phyloP scores from a whole-genome alignment of 1,140 invertebrate species.

The Drosophila pseudoananassae region DNA sequence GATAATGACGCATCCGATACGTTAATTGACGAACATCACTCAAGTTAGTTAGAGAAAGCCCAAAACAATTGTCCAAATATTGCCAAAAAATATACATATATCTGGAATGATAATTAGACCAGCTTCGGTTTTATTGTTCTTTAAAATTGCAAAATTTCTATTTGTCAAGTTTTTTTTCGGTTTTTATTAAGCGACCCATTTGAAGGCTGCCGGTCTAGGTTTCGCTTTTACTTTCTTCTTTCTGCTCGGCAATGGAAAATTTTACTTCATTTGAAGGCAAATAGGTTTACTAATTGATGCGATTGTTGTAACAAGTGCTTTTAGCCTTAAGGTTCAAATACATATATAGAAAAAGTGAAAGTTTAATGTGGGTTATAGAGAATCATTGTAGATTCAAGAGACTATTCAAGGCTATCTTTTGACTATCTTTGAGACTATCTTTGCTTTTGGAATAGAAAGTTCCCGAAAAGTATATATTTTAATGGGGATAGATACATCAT shows the following conservation, averaged over 20 bases:
- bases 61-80: conserved; percentile 64
- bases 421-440: no score
- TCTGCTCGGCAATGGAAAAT: background rate
- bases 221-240: background rate
- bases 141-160: background rate
- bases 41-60: background rate
- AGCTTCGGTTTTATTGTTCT: conserved; percentile 6
- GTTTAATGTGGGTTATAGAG: no score
- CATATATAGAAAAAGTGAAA: no score
- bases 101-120: conserved; percentile 29
- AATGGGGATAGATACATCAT: no score
- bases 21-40: conserved; percentile 14
- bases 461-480: no score
- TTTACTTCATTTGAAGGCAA: background rate
- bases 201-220: conserved; percentile 13
- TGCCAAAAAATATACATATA: conserved; percentile 25
- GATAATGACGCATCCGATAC: conserved; percentile 8
- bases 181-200: background rate
- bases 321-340: background rate
- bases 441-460: no score
- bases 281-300: background rate
- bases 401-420: no score
- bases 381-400: no score
- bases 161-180: conserved; percentile 20
- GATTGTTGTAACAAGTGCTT: background rate